Evolutionary conservation across 2,888 invertebrate genomes (phyloP).

Genomic region (Cerastis leucographa): DNA sequence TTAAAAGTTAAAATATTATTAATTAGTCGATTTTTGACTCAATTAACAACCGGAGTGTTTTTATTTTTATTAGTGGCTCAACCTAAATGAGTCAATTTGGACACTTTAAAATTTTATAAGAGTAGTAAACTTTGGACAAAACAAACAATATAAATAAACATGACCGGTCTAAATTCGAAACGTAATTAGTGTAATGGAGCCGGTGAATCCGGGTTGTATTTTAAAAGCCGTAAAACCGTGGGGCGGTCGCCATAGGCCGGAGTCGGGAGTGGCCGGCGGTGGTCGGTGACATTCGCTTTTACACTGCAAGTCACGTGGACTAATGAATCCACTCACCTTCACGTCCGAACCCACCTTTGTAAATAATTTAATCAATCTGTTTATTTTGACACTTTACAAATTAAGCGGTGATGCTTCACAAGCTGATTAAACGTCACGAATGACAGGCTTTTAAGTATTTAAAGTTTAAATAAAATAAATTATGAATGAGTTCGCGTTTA

Average conservation of each 20-base stretch:
- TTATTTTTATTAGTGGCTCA: constrained; percentile 71
- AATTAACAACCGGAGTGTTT: constrained; percentile 70
- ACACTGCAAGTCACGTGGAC: constrained; percentile 86
- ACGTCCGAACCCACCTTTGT: constrained; percentile 75
- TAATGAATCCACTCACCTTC: constrained; percentile 85
- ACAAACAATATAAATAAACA: constrained; percentile 74
- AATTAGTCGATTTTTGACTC: constrained; percentile 76
- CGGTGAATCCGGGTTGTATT: constrained; percentile 76
- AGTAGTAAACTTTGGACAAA: constrained; percentile 70
- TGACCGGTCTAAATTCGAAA: constrained; percentile 76
- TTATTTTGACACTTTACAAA: constrained; percentile 82
- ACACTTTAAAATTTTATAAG: constrained; percentile 74
- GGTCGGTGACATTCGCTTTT: constrained; percentile 79
- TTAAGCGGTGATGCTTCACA: constrained; percentile 73
- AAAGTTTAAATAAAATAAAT: constrained; percentile 43
- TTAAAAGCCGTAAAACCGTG: constrained; percentile 74
- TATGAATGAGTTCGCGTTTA: constrained; percentile 35
- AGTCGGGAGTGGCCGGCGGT: constrained; percentile 71
- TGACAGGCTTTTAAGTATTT: constrained; percentile 63
- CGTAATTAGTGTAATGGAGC: constrained; percentile 85
- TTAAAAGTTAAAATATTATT: constrained; percentile 73
- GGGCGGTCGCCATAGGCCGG: constrained; percentile 63
- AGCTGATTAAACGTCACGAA: constrained; percentile 65
- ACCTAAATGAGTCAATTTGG: constrained; percentile 73
- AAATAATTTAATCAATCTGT: constrained; percentile 83